Evolutionary conservation across 35 echinoderm and acorn worm genomes (phyloP).

Genomic region (Heliocidaris erythrogramma): DNA sequence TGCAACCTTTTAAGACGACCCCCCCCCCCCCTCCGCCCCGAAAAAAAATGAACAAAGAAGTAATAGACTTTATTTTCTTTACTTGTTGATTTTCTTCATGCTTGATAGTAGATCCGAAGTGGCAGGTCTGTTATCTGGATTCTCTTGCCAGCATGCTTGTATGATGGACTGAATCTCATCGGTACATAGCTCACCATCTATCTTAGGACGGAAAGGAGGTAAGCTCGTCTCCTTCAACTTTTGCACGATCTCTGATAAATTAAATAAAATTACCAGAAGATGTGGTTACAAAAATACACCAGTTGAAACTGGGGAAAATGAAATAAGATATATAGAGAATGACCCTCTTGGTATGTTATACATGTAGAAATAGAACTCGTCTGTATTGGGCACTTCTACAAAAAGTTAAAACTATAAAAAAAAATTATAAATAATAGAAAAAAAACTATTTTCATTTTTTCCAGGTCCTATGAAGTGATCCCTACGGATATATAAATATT

Average conservation of each 20-base stretch:
- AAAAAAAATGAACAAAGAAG: background rate
- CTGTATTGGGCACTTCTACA: background rate
- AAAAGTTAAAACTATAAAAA: background rate
- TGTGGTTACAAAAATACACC: background rate
- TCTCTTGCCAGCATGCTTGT: constrained; percentile 48
- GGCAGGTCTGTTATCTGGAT: constrained; percentile 41
- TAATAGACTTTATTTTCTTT: background rate
- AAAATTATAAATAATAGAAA: background rate
- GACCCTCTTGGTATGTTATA: background rate
- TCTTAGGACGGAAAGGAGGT: constrained; percentile 53
- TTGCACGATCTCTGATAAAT: constrained; percentile 46
- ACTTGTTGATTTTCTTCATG: constrained; percentile 67
- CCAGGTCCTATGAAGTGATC: no score
- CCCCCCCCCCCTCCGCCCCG: background rate
- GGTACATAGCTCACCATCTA: constrained; percentile 16
- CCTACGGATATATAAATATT: no score
- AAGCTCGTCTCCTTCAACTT: background rate
- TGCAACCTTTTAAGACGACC: background rate
- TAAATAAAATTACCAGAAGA: background rate
- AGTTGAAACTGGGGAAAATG: background rate
- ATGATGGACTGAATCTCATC: constrained; percentile 48
- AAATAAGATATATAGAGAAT: background rate
- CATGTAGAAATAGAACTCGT: background rate
- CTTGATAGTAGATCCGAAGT: constrained; percentile 32
- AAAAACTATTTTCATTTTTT: no score